Evolutionary conservation across 2,113 vertebrate species (phyloP).

Genomic region (Podarcis cretensis): DNA sequence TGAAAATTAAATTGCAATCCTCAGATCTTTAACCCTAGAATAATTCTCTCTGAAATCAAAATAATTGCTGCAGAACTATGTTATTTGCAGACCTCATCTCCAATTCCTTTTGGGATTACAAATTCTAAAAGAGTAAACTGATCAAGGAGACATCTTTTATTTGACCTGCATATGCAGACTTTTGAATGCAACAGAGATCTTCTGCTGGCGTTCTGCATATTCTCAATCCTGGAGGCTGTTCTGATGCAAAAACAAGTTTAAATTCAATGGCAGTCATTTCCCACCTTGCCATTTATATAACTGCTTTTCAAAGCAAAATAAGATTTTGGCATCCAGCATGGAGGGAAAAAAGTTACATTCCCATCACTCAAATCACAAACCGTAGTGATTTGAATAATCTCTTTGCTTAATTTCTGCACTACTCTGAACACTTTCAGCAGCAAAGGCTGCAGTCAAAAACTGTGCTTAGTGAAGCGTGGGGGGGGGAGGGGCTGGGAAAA

Average conservation of each 20-base stretch:
- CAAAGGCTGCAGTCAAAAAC: background rate
- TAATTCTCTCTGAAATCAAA: background rate
- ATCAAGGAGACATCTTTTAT: background rate
- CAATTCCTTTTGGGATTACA: background rate
- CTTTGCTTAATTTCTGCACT: background rate
- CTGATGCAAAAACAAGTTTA: background rate
- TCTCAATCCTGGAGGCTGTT: background rate
- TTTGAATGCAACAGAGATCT: background rate
- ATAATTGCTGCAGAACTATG: background rate
- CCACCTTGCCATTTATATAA: background rate
- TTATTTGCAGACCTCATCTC: background rate
- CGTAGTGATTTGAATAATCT: background rate
- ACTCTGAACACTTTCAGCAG: background rate
- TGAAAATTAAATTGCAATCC: background rate
- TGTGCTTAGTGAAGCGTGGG: background rate
- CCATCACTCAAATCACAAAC: background rate
- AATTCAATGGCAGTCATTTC: background rate
- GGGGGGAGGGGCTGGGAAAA: background rate
- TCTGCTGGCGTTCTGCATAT: background rate
- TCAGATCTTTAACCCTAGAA: background rate
- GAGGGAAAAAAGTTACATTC: background rate
- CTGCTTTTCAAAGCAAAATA: slow-evolving; percentile 5
- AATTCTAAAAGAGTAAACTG: background rate
- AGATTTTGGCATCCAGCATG: background rate
- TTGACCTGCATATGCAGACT: background rate